Conservation (phyloP, 53 echinoderm and acorn worm species). For the Echinarachnius parma region DNA sequence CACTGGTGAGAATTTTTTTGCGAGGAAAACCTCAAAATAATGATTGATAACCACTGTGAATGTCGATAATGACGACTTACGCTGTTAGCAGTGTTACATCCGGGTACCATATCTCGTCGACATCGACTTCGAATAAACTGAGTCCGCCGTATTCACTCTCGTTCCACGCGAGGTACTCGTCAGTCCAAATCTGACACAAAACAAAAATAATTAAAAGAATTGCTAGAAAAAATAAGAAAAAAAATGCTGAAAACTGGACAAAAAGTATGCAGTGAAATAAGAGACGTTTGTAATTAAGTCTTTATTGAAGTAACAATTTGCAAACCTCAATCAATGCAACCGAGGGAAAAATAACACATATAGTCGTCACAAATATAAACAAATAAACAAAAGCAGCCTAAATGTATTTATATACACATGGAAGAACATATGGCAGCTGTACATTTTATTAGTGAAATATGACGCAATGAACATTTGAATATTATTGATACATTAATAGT, state of each 20-base stretch:
- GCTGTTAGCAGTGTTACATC: constrained; percentile 5
- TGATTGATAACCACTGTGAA: too few relatives aligned
- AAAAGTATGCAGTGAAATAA: neutral
- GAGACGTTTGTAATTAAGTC: too few relatives aligned
- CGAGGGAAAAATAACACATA: neutral
- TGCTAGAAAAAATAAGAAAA: neutral
- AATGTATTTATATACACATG: too few relatives aligned
- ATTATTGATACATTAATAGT: too few relatives aligned
- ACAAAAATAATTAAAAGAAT: neutral
- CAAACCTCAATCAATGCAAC: neutral
- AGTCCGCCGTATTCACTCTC: constrained; percentile 24
- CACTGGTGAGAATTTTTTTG: too few relatives aligned
- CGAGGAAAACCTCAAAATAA: too few relatives aligned
- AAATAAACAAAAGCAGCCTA: too few relatives aligned
- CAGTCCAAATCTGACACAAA: constrained; percentile 9
- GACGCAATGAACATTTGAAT: too few relatives aligned
- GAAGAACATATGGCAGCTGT: too few relatives aligned
- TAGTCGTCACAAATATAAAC: too few relatives aligned
- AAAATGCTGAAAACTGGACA: neutral
- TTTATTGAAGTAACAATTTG: too few relatives aligned
- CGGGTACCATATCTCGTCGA: constrained; percentile 21
- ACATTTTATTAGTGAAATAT: too few relatives aligned
- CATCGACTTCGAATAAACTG: constrained; percentile 8
- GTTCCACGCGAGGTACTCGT: constrained; percentile 26
- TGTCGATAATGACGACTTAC: constrained; percentile 4